phyloP scores from a whole-genome alignment of 2,797 vertebrate genomes.

The Rhinatrema bivittatum region DNA sequence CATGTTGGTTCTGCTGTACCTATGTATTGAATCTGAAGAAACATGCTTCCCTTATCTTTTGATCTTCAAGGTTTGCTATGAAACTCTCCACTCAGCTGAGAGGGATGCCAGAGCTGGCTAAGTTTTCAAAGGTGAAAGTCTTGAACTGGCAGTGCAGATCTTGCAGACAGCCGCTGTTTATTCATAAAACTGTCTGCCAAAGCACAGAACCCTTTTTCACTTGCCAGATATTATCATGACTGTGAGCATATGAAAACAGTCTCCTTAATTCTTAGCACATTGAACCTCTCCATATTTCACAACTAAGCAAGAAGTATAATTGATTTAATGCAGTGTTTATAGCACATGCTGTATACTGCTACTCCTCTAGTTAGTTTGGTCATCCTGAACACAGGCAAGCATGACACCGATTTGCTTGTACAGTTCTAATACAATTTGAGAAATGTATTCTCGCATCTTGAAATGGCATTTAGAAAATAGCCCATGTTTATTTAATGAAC shows the following conservation, averaged over 20 bases:
- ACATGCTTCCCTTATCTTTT: neutral
- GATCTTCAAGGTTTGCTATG: neutral
- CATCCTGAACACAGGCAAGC: no score
- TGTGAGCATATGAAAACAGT: constrained; percentile 4
- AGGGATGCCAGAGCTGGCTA: neutral
- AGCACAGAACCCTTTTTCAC: neutral
- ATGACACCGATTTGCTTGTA: no score
- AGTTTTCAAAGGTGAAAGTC: neutral
- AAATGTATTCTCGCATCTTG: no score
- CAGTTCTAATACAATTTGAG: no score
- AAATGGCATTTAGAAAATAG: no score
- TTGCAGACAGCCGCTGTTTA: neutral
- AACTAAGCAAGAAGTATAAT: neutral
- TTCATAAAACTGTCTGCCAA: neutral
- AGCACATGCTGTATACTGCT: no score
- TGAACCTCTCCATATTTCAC: neutral
- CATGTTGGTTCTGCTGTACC: neutral
- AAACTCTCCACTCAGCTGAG: neutral
- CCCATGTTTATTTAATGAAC: no score
- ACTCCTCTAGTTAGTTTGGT: no score
- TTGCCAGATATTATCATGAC: neutral
- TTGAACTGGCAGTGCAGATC: neutral
- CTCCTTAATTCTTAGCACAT: neutral
- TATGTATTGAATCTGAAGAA: neutral
- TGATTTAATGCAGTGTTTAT: neutral